Conservation (phyloP, 2,888 invertebrate genomes). For the Macrophya annulata region DNA sequence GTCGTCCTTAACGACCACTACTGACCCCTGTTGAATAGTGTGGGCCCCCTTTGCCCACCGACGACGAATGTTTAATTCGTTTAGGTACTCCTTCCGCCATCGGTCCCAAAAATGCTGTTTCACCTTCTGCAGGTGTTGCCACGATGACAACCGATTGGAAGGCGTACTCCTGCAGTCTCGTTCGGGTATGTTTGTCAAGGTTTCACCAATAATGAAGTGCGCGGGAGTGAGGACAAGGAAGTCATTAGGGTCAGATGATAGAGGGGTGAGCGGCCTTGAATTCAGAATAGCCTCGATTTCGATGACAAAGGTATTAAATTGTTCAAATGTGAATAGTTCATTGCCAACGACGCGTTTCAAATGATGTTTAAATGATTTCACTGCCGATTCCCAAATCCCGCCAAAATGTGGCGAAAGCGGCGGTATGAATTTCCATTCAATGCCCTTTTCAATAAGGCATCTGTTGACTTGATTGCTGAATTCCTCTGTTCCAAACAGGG, state of each 20-base stretch:
- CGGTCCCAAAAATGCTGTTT: constrained; percentile 58
- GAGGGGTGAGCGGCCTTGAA: constrained; percentile 59
- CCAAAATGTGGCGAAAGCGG: constrained; percentile 66
- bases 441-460: background rate
- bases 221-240: constrained; percentile 57
- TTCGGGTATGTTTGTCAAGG: constrained; percentile 47
- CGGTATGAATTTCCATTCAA: constrained; percentile 65
- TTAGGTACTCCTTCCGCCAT: constrained; percentile 57
- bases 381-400: constrained; percentile 66
- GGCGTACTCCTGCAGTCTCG: constrained; percentile 14
- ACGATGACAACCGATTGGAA: constrained; percentile 54
- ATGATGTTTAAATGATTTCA: constrained; percentile 66
- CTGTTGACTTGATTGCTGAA: background rate
- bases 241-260: constrained; percentile 62
- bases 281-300: constrained; percentile 60
- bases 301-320: constrained; percentile 59
- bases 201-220: constrained; percentile 59
- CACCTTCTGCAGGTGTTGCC: constrained; percentile 56
- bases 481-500: background rate
- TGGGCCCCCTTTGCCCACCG: constrained; percentile 40
- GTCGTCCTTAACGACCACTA: constrained; percentile 30
- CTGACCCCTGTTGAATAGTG: constrained; percentile 11
- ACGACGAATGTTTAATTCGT: constrained; percentile 52
- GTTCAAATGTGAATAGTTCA: constrained; percentile 63
- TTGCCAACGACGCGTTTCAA: constrained; percentile 61